Base-by-base conservation (phyloP, 1,140 invertebrate species). In the Heliconius congener region DNA sequence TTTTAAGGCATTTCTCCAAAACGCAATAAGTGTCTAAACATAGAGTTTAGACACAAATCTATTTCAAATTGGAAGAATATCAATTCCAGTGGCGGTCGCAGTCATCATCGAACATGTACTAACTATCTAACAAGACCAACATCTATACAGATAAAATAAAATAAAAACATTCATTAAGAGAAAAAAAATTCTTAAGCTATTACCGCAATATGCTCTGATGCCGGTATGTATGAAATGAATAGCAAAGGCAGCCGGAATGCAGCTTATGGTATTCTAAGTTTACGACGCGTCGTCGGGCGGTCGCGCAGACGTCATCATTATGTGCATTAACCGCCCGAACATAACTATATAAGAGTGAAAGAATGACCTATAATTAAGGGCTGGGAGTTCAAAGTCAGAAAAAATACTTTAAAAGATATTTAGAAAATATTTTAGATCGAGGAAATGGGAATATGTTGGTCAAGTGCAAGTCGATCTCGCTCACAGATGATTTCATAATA, bases 321-420 rank as follows among this genome's bases (percentile, higher is more conserved):
- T 80, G 78, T 37, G 70, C 74, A 55, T 80, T 66, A 66, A 80
- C 66, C 52, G 78, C 46, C 52, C 74, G 42, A 72, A 76, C 13
- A 76, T 73, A 50, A 70, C 73, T 42, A 78, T 57, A 19, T 34
- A 57, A 60, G 57, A 71, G 74, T 74, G 55, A 79, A 73, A 74
- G 78, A 74, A 79, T 75, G 78, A 79, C 78, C 73, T 74, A 74
- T 71, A 74, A 60, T 76, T 76, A 75, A 80, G 78, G 78, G 70
- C 6, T 80, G 42, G 57, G 74, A 76, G 74, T 27, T 23, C 5
- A 71, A 52, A 71, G 37, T 66, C 19, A 8, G 13, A 4, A 46
- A 46, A 46, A 46, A 13, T 46, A 46, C 4, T 46, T 46, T 46
- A 46, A 11, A 46, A 16, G 42, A 46, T 27, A 71, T 71, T 30